Percentiles rank a stretch among this genome's conserved stretches.
phyloP scores from a whole-genome alignment of 2,113 vertebrate genomes.

The Tautogolabrus adspersus region DNA sequence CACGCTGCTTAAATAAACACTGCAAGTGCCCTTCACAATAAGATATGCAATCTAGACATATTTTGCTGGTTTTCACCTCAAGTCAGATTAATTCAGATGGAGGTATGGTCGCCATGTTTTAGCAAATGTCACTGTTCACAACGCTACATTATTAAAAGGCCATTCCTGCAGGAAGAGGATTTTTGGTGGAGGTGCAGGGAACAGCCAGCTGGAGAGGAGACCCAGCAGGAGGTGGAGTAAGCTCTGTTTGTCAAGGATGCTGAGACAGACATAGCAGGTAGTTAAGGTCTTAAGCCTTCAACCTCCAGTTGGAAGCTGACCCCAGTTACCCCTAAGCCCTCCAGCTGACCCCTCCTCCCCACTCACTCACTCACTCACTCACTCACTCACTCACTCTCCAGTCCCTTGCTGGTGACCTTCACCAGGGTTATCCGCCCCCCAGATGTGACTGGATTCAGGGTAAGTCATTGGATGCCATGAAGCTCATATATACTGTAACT shows the following conservation, averaged over 20 bases:
- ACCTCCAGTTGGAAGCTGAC: constrained; percentile 24
- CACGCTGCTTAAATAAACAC: constrained; percentile 50
- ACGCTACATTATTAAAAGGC: not conserved
- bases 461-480: constrained; percentile 26
- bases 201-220: not conserved
- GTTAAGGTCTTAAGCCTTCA: constrained; percentile 25
- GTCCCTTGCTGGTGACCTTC: constrained; percentile 34
- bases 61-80: constrained; percentile 31
- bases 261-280: constrained; percentile 18
- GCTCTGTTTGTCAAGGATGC: constrained; percentile 19
- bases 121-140: constrained; percentile 32
- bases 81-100: constrained; percentile 30
- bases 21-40: constrained; percentile 49
- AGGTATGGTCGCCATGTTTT: constrained; percentile 25
- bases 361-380: not conserved
- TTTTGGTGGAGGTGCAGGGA: not conserved
- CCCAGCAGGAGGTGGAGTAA: constrained; percentile 12
- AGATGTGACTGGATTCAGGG: not conserved
- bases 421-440: not conserved
- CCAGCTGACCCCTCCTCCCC: not conserved
- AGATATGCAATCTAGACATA: constrained; percentile 36
- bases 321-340: constrained; percentile 4
- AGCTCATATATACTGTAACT: not conserved
- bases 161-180: not conserved
- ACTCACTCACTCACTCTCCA: not conserved